These are phyloP conservation scores for Apamea monoglypha DNA, from an alignment of 2,888 invertebrate species.

Conservation along the genomic window DNA sequence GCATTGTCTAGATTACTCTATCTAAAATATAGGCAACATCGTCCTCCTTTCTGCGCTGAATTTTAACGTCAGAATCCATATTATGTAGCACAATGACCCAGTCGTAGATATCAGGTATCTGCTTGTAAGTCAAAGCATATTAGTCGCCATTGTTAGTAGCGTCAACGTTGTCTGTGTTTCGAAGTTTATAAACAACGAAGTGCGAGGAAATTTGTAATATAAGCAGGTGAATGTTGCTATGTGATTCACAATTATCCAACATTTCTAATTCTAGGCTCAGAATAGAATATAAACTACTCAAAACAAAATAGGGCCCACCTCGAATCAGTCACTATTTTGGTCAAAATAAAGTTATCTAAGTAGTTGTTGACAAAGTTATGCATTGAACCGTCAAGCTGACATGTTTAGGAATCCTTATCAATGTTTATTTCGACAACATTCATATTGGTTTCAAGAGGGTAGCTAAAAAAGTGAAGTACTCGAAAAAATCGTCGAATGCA, in stretches of 20 bases:
- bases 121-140: slow-evolving; percentile 1
- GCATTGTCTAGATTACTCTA: background rate
- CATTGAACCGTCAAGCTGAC: too few species aligned
- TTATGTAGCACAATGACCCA: slow-evolving; percentile 13
- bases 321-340: too few species aligned
- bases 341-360: too few species aligned
- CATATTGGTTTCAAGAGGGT: too few species aligned
- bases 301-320: too few species aligned
- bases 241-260: background rate
- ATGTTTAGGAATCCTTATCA: too few species aligned
- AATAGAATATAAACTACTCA: too few species aligned
- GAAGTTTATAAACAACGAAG: slow-evolving; percentile 37
- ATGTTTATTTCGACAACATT: too few species aligned
- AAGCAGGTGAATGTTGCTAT: background rate
- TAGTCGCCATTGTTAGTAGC: background rate
- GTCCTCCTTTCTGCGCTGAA: background rate
- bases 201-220: background rate
- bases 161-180: background rate
- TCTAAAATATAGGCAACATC: too few species aligned
- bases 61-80: background rate
- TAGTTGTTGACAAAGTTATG: too few species aligned
- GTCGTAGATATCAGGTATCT: background rate
- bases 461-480: too few species aligned
- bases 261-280: background rate
- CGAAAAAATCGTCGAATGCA: too few species aligned